Evolutionary conservation across 2,888 invertebrate species (phyloP), one percentile per base, ranked within the genome.

Genomic region (Ctenicera cuprea): DNA sequence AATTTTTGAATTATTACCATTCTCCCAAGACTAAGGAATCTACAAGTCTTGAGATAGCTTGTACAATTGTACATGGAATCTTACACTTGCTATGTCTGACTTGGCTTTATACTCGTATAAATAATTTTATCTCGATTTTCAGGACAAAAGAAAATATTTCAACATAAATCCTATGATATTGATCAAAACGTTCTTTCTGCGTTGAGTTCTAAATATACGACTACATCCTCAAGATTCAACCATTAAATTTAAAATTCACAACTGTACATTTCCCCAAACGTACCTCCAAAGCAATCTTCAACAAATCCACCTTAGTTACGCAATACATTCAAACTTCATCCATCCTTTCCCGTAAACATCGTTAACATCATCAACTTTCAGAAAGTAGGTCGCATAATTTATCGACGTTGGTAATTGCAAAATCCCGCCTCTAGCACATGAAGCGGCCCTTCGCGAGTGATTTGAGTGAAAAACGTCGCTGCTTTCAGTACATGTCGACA

Each of bases 391-490:
- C 43, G 26, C 54, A 30, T 30, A 54, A 54, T 30, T 54, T 26
- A 54, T 54, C 62, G 62, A 62, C 12, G 30, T 4, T 38, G 12
- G 26, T 45, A 45, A 62, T 62, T 62, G 45, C 62, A 14, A 62
- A 59, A 45, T 62, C 45, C 45, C 62, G 14, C 12, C 26, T 4
- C 30, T 26, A 22, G 14, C 14, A 45, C 16, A 9, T n/a, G 7
- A 0, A 11, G 45, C 14, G 30, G 26, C 41, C 62, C 45, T 54
- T 54, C 54, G 30, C 33, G 54, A 30, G 30, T 30, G 54, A 33
- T 52, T 52, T 52, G 33, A 30, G 38, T 20, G 20, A 37, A 59
- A 59, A 59, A 59, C 26, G 37, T 38, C 59, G 18, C 38, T 3
- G 59, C 38, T 37, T 59, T 41, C 59, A 37, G 38, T 38, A 50